phyloP scores from a whole-genome alignment of 1,140 invertebrate genomes.

The Neodiprion virginianus region DNA sequence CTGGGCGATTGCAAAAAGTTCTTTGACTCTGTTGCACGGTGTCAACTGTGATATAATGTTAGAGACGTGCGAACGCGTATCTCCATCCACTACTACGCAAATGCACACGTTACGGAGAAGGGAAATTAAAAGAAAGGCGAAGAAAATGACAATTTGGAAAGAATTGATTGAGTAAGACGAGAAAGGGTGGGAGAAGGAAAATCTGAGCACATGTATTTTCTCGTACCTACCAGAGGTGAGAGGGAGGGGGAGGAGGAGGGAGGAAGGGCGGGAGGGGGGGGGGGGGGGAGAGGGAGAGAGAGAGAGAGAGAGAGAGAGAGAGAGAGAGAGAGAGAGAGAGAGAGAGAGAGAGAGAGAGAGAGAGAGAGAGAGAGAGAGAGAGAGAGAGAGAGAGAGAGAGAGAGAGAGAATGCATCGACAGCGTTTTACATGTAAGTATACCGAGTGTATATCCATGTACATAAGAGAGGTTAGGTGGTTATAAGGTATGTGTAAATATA shows the following conservation, averaged over 20 bases:
- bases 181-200: not conserved
- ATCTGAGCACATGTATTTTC: not conserved
- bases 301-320: no score
- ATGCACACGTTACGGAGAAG: no score
- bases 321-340: constrained; percentile 2
- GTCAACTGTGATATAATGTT: no score
- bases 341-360: constrained; percentile 19
- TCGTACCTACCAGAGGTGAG: not conserved
- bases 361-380: not conserved
- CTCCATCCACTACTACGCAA: no score
- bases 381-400: constrained; percentile 11
- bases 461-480: not conserved
- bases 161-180: not conserved
- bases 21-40: no score
- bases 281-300: not conserved
- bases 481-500: not conserved
- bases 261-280: not conserved
- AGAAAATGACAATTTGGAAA: no score
- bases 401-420: constrained; percentile 10
- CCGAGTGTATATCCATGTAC: not conserved
- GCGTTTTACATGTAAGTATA: constrained; percentile 10
- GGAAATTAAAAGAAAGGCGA: no score
- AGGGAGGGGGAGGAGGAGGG: not conserved
- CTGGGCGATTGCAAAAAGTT: no score
- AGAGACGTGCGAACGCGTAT: not conserved